Evolutionary conservation across 2,797 vertebrate genomes (phyloP).

Genomic region (Eulemur coronatus): DNA sequence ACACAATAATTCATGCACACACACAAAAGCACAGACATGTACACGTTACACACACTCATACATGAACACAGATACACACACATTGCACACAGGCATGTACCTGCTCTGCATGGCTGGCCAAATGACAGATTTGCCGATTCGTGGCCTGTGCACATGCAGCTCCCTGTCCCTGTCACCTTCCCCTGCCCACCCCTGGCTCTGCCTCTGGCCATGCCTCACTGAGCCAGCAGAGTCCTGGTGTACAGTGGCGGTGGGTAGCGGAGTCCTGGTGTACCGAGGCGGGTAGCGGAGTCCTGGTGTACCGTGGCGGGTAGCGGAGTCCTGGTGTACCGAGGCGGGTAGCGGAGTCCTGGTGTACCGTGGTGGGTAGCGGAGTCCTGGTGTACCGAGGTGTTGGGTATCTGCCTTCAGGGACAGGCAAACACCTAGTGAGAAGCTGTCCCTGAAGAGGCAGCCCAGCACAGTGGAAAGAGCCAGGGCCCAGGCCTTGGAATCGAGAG

Average conservation of each 20-base stretch:
- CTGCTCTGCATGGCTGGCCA: not conserved
- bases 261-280: fast-evolving
- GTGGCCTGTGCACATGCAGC: not conserved
- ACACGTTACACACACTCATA: not conserved
- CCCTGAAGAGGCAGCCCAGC: not conserved
- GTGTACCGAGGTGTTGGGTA: fast-evolving
- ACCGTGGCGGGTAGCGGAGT: not conserved
- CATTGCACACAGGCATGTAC: not conserved
- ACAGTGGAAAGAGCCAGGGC: not conserved
- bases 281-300: not conserved
- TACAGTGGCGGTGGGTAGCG: fast-evolving
- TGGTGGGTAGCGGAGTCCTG: too few species aligned
- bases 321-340: fast-evolving
- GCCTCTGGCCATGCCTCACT: not conserved
- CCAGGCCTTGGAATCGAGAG: not conserved
- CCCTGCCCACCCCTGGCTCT: fast-evolving
- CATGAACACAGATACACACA: not conserved
- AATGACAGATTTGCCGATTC: fast-evolving
- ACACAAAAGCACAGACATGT: not conserved
- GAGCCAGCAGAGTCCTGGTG: not conserved
- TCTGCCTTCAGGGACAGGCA: not conserved
- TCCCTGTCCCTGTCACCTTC: fast-evolving
- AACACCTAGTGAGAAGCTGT: not conserved
- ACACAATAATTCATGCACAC: too few species aligned
- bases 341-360: too few species aligned